A percentile compares a stretch with the other conserved stretches of the same genome.
Evolutionary conservation across 2,888 invertebrate genomes (phyloP).

Genomic region (Chrysotoxum bicinctum): DNA sequence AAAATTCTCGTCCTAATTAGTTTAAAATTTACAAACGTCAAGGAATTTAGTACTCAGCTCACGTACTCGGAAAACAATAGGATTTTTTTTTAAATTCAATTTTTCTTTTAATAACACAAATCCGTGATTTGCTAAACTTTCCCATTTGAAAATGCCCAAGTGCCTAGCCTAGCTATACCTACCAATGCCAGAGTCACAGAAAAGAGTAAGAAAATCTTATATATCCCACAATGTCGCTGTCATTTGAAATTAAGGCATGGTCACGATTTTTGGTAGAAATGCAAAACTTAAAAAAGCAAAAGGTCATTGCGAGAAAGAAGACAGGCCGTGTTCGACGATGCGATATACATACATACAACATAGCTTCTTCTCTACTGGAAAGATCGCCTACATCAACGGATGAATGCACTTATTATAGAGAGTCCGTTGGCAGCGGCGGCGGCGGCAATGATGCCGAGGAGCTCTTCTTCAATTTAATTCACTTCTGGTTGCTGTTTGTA

Average conservation of each 20-base stretch:
- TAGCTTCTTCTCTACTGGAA: slow-evolving; percentile 2
- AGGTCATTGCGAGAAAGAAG: slow-evolving; percentile 45
- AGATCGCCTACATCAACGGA: slow-evolving; percentile 34
- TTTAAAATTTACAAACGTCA: not conserved
- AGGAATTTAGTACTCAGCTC: not conserved
- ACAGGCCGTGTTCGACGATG: not conserved
- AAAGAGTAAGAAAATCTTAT: slow-evolving; percentile 10
- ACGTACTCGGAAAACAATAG: slow-evolving; percentile 16
- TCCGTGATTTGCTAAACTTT: slow-evolving; percentile 12
- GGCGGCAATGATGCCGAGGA: not conserved
- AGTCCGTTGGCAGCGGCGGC: not conserved
- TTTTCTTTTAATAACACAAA: not conserved
- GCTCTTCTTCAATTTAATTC: slow-evolving; percentile 57
- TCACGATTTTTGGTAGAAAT: slow-evolving; percentile 54
- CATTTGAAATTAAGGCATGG: slow-evolving; percentile 56
- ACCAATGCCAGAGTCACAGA: not conserved
- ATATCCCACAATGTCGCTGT: slow-evolving; percentile 29
- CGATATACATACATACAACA: not conserved
- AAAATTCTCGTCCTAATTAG: not conserved
- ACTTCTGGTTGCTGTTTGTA: slow-evolving; percentile 15
- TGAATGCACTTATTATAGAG: slow-evolving; percentile 22
- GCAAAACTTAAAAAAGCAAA: slow-evolving; percentile 33
- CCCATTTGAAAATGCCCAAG: slow-evolving; percentile 7
- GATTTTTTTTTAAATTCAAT: not conserved
- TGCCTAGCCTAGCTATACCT: not conserved